Evolutionary conservation across 1,140 invertebrate species (phyloP).

Genomic region (Macrotrachela quadricornifera): DNA sequence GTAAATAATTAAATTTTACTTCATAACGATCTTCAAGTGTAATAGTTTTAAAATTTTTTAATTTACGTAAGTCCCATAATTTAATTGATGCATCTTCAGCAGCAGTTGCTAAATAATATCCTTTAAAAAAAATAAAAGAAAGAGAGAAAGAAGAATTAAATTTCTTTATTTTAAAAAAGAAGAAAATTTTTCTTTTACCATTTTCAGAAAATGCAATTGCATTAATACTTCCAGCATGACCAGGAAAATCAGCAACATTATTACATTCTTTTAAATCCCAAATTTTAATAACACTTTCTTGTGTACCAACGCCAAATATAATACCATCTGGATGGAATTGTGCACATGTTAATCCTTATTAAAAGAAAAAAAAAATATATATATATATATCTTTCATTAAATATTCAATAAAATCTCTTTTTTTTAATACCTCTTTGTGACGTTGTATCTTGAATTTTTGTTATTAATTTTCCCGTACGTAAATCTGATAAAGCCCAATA

Average conservation of each 20-base stretch:
- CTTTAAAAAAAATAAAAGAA: slow-evolving; percentile 12
- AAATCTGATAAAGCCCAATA: slow-evolving; percentile 95
- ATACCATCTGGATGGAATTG: slow-evolving; percentile 98
- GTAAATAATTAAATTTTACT: too few relatives aligned
- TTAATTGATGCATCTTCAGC: slow-evolving; percentile 90
- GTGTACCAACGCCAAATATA: slow-evolving; percentile 91
- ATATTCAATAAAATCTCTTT: too few relatives aligned
- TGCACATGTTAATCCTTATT: slow-evolving; percentile 55
- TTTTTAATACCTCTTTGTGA: too few relatives aligned
- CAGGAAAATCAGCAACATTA: slow-evolving; percentile 91
- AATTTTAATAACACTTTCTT: slow-evolving; percentile 86
- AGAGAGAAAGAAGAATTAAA: too few relatives aligned
- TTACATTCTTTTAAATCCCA: slow-evolving; percentile 97
- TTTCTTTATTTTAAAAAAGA: background rate
- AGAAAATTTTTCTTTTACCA: slow-evolving; percentile 26
- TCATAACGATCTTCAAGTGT: slow-evolving; percentile 50
- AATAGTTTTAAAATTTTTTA: slow-evolving; percentile 95
- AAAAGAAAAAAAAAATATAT: too few relatives aligned
- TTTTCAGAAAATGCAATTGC: slow-evolving; percentile 97
- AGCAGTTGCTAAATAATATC: slow-evolving; percentile 92
- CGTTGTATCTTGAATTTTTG: too few relatives aligned
- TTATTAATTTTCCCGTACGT: slow-evolving; percentile 45
- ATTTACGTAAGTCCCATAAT: slow-evolving; percentile 92
- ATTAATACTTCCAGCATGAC: slow-evolving; percentile 72
- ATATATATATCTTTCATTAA: too few relatives aligned